Base-by-base conservation (phyloP, 1,140 invertebrate genomes). In the Olivierus martensii region DNA sequence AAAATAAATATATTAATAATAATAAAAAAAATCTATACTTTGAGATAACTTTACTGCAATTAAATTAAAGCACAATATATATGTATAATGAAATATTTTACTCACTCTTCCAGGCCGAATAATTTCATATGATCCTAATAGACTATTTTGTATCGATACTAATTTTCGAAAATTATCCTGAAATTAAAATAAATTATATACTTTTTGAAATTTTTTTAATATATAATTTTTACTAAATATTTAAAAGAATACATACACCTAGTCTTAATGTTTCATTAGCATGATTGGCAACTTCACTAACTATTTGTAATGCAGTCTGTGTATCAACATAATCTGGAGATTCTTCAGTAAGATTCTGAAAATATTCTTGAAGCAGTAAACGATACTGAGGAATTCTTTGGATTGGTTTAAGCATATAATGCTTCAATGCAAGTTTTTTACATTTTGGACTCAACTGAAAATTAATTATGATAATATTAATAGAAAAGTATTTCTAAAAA, bases 391-490 rank as follows among this genome's bases (percentile, higher is more conserved):
- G 81, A 55, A 84, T 76, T 62, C 82, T 70, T 63, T 85, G 82
- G 53, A 85, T 78, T 2, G 83, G 82, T 68, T 83, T 83, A 22
- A 84, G 67, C 80, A 85, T 82, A 58, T 80, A 82, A 69, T 83
- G 80, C 38, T 77, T 76, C 12, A 85, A 54, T 1, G 75, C 71
- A 17, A 85, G 66, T 61, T 77, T 79, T 42, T 74, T 73, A 64
- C 82, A 84, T 35, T 74, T 64, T 1, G 78, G 59, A 58, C 59
- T 65, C 53, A 58, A 59, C 63, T 65, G 47, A 22, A 46, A 46
- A 46, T 46, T 28, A 2, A 46, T 46, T 14, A 46, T n/a, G n/a
- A n/a, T n/a, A n/a, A n/a, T n/a, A n/a, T n/a, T n/a, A n/a, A n/a
- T n/a, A n/a, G n/a, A n/a, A n/a, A n/a, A n/a, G n/a, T n/a, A n/a